Percentiles rank a stretch among this genome's conserved stretches.
These are phyloP conservation scores for Aramus guarauna DNA, from an alignment of 2,113 vertebrate species.

Conservation along the genomic window DNA sequence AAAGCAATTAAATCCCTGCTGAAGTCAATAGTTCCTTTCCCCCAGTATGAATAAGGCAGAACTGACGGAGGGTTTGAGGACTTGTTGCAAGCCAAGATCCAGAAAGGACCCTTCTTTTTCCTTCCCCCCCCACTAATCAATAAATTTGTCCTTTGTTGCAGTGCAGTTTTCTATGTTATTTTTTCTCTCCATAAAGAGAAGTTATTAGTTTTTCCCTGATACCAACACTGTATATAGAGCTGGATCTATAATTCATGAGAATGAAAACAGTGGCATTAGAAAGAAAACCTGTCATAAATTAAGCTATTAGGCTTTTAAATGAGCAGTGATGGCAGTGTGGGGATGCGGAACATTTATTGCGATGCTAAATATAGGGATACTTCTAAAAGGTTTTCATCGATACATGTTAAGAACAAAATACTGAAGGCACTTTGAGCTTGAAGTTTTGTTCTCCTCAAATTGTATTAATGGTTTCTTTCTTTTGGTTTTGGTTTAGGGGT, in stretches of 20 bases:
- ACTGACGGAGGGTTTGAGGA: background rate
- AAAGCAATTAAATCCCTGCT: background rate
- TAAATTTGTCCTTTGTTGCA: background rate
- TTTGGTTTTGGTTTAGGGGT: background rate
- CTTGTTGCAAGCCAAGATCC: background rate
- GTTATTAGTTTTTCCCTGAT: background rate
- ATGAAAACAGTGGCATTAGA: background rate
- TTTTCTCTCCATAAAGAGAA: background rate
- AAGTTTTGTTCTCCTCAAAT: background rate
- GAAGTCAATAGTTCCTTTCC: background rate
- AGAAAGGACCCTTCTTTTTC: background rate
- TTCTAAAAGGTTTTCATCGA: background rate
- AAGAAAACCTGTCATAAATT: constrained; percentile 12
- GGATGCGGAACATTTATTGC: background rate
- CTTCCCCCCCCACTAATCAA: accelerated
- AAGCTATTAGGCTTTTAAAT: constrained; percentile 1
- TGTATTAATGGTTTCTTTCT: background rate
- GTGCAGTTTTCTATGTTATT: background rate
- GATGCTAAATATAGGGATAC: constrained; percentile 14
- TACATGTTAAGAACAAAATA: background rate
- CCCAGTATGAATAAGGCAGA: background rate
- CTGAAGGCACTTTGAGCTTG: background rate
- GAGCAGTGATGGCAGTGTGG: background rate
- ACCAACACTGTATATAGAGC: background rate
- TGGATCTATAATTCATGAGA: constrained; percentile 30